Evolutionary conservation across 2,797 vertebrate species (phyloP).

Genomic region (Triplophysa yarkandensis): DNA sequence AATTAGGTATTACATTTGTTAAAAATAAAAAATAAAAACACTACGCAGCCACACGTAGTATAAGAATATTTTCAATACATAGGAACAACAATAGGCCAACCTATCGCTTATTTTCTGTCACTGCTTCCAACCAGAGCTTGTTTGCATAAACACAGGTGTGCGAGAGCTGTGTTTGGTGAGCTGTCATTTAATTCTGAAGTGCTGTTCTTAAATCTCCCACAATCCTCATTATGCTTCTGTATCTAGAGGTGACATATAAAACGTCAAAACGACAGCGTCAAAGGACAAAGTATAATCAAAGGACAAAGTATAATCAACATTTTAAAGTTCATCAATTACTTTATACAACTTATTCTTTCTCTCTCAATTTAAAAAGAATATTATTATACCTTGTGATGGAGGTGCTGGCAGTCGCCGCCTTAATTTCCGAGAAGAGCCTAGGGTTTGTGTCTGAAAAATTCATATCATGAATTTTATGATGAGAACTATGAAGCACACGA

Average conservation of each 20-base stretch:
- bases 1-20: too few relatives aligned
- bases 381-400: slow-evolving; percentile 65
- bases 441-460: slow-evolving; percentile 66
- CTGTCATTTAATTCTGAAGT: slow-evolving; percentile 10
- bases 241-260: slow-evolving; percentile 36
- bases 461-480: not conserved
- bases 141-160: slow-evolving; percentile 36
- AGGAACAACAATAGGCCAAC: too few relatives aligned
- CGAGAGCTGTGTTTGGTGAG: slow-evolving; percentile 22
- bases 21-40: too few relatives aligned
- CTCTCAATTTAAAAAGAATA: not conserved
- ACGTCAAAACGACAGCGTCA: too few relatives aligned
- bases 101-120: too few relatives aligned
- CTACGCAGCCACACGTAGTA: too few relatives aligned
- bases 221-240: slow-evolving; percentile 43
- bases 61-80: too few relatives aligned
- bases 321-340: too few relatives aligned
- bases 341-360: not conserved
- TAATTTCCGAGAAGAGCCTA: slow-evolving; percentile 71
- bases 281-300: too few relatives aligned
- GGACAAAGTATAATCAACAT: too few relatives aligned
- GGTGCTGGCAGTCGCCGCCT: slow-evolving; percentile 73
- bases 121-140: not conserved
- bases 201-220: slow-evolving; percentile 33
- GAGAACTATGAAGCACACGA: slow-evolving; percentile 4